Evolutionary conservation across 2,797 vertebrate genomes (phyloP).

Genomic region (Hafferia zeledoni): DNA sequence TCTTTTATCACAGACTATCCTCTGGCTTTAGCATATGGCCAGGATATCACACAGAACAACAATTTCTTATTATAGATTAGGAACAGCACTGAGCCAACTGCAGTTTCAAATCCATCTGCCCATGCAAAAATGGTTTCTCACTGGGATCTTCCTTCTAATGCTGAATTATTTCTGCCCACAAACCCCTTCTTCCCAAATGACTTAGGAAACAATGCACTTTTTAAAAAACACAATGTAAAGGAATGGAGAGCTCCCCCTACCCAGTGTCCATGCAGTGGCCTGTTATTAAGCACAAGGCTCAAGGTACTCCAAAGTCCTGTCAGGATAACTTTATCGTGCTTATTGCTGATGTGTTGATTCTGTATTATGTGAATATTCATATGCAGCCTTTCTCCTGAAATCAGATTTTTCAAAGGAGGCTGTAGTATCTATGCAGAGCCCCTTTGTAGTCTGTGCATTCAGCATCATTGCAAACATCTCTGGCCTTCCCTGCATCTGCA

Average conservation of each 20-base stretch:
- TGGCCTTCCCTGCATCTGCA: not conserved
- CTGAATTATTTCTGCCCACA: constrained; percentile 41
- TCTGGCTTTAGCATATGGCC: constrained; percentile 69
- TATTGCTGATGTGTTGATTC: not conserved
- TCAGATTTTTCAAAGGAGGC: not conserved
- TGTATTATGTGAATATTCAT: not conserved
- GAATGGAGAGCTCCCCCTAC: not conserved
- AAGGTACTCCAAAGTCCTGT: not conserved
- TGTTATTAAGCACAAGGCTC: not conserved
- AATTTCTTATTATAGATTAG: constrained; percentile 61
- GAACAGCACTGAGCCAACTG: constrained; percentile 55
- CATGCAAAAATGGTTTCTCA: constrained; percentile 36
- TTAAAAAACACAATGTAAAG: not conserved
- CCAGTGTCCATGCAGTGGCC: not conserved
- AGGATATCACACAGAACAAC: constrained; percentile 62
- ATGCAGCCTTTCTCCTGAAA: not conserved
- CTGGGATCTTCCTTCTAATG: constrained; percentile 64
- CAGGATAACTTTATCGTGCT: not conserved
- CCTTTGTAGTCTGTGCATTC: not conserved
- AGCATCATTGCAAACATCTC: not conserved
- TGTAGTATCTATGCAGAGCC: not conserved
- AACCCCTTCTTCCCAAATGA: not conserved
- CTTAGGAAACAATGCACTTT: not conserved
- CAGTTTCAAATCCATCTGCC: constrained; percentile 63
- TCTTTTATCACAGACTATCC: constrained; percentile 45